Conservation (phyloP, 2,888 invertebrate species). For the Polietes domitor region DNA sequence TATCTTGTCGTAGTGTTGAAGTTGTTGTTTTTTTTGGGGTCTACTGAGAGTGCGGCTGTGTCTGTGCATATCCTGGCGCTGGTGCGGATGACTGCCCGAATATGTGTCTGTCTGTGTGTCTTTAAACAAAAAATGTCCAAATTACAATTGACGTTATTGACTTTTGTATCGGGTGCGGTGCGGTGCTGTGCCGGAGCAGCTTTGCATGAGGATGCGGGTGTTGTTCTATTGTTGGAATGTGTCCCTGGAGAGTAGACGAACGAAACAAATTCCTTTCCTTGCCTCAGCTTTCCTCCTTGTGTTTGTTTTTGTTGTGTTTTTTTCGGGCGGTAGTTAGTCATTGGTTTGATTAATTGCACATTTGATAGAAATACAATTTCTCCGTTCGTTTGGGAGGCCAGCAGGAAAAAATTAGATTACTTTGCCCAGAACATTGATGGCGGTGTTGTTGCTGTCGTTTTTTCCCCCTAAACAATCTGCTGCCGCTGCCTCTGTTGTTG, state of each 20-base stretch:
- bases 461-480: not conserved
- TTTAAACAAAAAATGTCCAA: slow-evolving; percentile 49
- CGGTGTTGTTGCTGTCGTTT: not conserved
- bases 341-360: slow-evolving; percentile 55
- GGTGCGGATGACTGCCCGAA: not conserved
- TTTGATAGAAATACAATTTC: slow-evolving; percentile 47
- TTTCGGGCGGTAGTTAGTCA: slow-evolving; percentile 20
- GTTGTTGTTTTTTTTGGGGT: not conserved
- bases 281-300: not conserved
- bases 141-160: slow-evolving; percentile 49
- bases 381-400: not conserved
- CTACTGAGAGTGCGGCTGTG: not conserved
- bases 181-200: not conserved
- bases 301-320: not conserved
- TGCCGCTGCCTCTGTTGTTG: not conserved
- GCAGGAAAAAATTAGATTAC: slow-evolving; percentile 23
- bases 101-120: slow-evolving; percentile 22
- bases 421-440: not conserved
- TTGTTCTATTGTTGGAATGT: not conserved
- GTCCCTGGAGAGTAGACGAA: slow-evolving; percentile 32
- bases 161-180: not conserved
- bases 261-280: slow-evolving; percentile 22
- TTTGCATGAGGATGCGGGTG: not conserved
- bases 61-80: not conserved
- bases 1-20: not conserved